Evolutionary conservation across 2,888 invertebrate species (phyloP), one percentile per base, ranked within the genome.

Genomic region (Dasysyrphus albostriatus): DNA sequence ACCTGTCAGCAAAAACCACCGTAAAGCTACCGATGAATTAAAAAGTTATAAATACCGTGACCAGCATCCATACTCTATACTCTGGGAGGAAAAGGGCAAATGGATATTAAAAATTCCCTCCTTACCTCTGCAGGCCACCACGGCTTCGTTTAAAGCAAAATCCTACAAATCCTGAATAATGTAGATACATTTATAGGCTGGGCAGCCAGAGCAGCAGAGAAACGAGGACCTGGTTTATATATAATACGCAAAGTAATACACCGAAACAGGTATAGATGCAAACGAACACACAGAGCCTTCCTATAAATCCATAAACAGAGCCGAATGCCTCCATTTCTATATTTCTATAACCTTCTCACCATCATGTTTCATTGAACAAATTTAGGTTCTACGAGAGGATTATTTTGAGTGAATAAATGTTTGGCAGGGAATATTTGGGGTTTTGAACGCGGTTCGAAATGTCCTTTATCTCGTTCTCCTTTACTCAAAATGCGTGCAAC

Each of bases 1-100:
- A 85, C 74, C 85, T 85, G 82, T 85, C 85, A 85, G 85, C 73
- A 76, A 80, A 77, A 85, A 74, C 82, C 82, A 56, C 77, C 74
- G 69, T 73, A 82, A 81, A 77, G 82, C 77, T 77, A 82, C 81
- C 61, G 70, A 77, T 67, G 73, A 77, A 81, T 69, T 81, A 77
- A 81, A 85, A 82, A 70, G 61, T 77, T 77, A 85, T 82, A 85
- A 82, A 85, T 85, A 82, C 12, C 73, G 69, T 69, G 77, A 47
- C 84, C 76, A 85, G 72, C 75, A 84, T 72, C 65, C 59, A 72
- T 34, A 32, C n/a, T 24, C 29, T 29, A 12, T 7, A 5, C 14
- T 3, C 29, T 12, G 54, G 3, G 7, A 34, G 8, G 8, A 16
- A 63, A 32, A 63, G 49, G 34, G 34, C 34, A 32, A 67, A 76